Base-by-base conservation (phyloP, 2,888 invertebrate species). In the Microplitis manilae region DNA sequence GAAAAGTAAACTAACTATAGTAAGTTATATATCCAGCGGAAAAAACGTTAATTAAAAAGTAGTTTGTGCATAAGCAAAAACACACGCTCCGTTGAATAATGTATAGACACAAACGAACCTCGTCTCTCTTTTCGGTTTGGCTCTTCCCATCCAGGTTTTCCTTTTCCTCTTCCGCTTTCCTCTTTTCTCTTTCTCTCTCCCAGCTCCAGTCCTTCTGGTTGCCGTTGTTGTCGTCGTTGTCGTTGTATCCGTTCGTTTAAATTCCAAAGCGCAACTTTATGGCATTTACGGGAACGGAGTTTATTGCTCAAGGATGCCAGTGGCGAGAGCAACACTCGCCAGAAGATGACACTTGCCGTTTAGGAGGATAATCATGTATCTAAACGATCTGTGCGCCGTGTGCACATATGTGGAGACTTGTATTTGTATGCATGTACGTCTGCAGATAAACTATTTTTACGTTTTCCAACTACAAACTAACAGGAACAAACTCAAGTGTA, bases 31-130 rank as follows among this genome's bases (percentile, higher is more conserved):
- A 13, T n/a, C 62, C 62, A 17, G 38, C 65, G 30, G 65, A 30
- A 65, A 65, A 65, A 64, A 76, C 73, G 41, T 50, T 67, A 68
- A 60, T 39, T 60, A 41, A 30, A 62, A 64, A 64, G 17, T 69
- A 62, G 17, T 69, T 39, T 39, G 38, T 69, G 13, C n/a, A 61
- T 9, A 62, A 38, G 61, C 17, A 60, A 73, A 65, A 65, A 65
- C 65, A 65, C 65, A 65, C 59, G 40, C 38, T 64, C 73, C 73
- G 73, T 62, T 61, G 61, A 62, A 59, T 40, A 39, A 67, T 41
- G 68, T 59, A 71, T 65, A 20, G 60, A 20, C 13, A 17, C 65
- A 30, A 30, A 17, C 62, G 65, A 68, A 73, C 77, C 77, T 77
- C 64, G 62, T 9, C 60, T 30, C 17, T 68, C 9, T 38, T 50